A percentile compares a stretch with the other conserved stretches of the same genome.
Conservation (phyloP, 23 tunicate genomes). For the Phallusia fumigata region DNA sequence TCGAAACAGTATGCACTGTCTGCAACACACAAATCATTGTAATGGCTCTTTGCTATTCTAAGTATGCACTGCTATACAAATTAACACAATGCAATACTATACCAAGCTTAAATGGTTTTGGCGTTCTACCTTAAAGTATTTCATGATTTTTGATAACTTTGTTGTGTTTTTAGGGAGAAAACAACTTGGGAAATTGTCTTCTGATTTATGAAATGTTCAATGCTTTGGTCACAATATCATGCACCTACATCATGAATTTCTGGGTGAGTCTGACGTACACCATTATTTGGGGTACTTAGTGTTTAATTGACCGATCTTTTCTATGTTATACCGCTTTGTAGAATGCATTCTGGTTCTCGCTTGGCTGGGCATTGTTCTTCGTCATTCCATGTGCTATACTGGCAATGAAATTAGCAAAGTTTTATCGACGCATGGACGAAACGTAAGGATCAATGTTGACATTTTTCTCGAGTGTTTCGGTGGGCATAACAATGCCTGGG, state of each 20-base stretch:
- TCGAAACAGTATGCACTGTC: too few species aligned
- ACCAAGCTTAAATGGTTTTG: too few species aligned
- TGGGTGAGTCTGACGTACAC: constrained; percentile 27
- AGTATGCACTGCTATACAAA: too few species aligned
- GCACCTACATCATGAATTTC: constrained; percentile 51
- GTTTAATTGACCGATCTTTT: background rate
- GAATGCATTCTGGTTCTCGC: constrained; percentile 82
- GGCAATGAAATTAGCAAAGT: constrained; percentile 71
- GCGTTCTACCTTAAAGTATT: background rate
- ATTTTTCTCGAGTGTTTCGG: too few species aligned
- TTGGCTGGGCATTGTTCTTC: constrained; percentile 73
- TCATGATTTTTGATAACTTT: background rate
- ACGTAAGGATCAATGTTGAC: background rate
- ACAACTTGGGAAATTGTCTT: constrained; percentile 49
- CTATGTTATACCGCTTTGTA: background rate
- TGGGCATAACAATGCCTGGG: too few species aligned
- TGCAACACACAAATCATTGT: too few species aligned
- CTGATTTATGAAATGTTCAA: constrained; percentile 36
- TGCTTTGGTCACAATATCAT: constrained; percentile 27
- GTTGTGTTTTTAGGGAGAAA: constrained; percentile 25
- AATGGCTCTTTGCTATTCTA: too few species aligned
- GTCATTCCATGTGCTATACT: constrained; percentile 53
- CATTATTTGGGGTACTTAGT: background rate
- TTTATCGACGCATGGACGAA: constrained; percentile 49
- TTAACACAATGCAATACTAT: too few species aligned